These are phyloP conservation scores for Drosophila birchii DNA, from an alignment of 2,888 invertebrate species.

Conservation along the genomic window DNA sequence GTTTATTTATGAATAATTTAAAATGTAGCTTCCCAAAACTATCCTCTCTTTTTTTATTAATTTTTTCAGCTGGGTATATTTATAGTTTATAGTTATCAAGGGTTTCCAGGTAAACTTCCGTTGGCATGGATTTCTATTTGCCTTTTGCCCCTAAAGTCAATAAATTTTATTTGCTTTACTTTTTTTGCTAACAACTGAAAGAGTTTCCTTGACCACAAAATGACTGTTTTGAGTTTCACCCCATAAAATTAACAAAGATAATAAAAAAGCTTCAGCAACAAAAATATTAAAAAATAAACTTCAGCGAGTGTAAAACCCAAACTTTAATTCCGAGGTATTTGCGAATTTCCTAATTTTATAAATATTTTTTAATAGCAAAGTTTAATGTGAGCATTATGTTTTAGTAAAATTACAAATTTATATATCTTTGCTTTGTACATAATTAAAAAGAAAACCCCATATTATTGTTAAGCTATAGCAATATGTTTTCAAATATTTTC, in stretches of 20 bases:
- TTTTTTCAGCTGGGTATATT: not conserved
- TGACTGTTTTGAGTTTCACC: not conserved
- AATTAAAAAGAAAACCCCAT: too few relatives aligned
- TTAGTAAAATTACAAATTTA: not conserved
- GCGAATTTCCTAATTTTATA: not conserved
- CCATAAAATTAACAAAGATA: not conserved
- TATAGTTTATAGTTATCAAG: not conserved
- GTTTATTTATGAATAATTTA: too few relatives aligned
- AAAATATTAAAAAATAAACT: not conserved
- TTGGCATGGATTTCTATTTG: not conserved
- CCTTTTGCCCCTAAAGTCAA: not conserved
- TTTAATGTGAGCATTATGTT: not conserved
- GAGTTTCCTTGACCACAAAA: conserved; percentile 17
- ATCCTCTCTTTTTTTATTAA: not conserved
- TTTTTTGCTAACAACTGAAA: not conserved
- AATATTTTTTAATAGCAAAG: not conserved
- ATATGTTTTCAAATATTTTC: too few relatives aligned
- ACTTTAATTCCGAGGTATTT: not conserved
- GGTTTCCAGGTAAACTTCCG: conserved; percentile 12
- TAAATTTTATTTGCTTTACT: not conserved
- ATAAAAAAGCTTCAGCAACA: not conserved
- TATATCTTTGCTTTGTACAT: not conserved
- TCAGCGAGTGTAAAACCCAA: not conserved
- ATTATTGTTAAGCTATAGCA: too few relatives aligned
- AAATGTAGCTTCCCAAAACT: not conserved